phyloP scores from a whole-genome alignment of 2,113 vertebrate genomes.

The Mungos mungo region DNA sequence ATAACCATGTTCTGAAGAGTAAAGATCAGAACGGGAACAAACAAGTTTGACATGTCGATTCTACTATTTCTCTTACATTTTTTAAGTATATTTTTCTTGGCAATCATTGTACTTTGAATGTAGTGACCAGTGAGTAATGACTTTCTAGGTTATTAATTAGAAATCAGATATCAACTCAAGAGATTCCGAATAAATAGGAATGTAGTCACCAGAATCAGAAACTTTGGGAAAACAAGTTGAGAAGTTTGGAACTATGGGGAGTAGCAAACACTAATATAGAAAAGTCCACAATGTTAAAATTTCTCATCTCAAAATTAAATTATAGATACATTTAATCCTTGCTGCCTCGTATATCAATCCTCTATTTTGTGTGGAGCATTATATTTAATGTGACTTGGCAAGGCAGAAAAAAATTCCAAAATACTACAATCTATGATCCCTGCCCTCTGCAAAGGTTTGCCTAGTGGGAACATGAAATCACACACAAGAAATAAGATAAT shows the following conservation, averaged over 20 bases:
- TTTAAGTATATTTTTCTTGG: conserved; percentile 5
- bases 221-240: background rate
- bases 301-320: background rate
- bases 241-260: background rate
- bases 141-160: background rate
- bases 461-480: background rate
- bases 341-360: background rate
- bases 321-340: background rate
- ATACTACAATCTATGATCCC: background rate
- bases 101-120: background rate
- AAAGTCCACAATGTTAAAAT: background rate
- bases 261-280: background rate
- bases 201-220: background rate
- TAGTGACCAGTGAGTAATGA: background rate
- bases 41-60: background rate
- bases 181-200: background rate
- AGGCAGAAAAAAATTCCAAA: background rate
- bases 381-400: background rate
- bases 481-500: background rate
- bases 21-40: conserved; percentile 11
- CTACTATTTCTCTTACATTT: background rate
- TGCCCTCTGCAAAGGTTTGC: background rate
- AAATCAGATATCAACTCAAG: background rate
- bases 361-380: background rate
- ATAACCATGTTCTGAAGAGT: background rate